Evolutionary conservation across 2,888 invertebrate genomes (phyloP).

Genomic region (Anthrax anthrax): DNA sequence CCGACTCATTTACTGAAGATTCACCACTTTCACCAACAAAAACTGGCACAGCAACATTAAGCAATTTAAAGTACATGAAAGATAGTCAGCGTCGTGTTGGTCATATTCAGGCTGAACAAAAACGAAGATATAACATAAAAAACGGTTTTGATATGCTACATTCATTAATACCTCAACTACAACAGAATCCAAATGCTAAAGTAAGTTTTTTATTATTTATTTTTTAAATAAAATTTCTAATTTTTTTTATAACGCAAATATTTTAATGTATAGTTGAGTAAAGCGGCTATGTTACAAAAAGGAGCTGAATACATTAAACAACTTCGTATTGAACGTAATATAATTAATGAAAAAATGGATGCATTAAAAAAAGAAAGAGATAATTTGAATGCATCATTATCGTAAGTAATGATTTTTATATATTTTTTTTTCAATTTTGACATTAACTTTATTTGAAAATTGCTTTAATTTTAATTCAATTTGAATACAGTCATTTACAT

Average conservation of each 20-base stretch:
- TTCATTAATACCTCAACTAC: slow-evolving; percentile 79
- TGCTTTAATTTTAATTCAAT: too few relatives aligned
- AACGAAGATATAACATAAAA: slow-evolving; percentile 88
- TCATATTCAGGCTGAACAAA: slow-evolving; percentile 92
- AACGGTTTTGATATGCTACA: slow-evolving; percentile 91
- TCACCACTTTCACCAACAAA: slow-evolving; percentile 46
- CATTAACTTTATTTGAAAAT: too few relatives aligned
- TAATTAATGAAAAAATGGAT: slow-evolving; percentile 83
- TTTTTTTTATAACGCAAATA: too few relatives aligned
- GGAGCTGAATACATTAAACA: slow-evolving; percentile 91
- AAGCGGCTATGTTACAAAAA: slow-evolving; percentile 93
- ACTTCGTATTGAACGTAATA: slow-evolving; percentile 68
- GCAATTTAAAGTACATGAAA: slow-evolving; percentile 35
- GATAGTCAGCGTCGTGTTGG: slow-evolving; percentile 64
- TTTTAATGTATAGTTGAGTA: slow-evolving; percentile 50
- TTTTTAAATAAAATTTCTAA: background rate
- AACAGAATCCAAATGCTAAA: slow-evolving; percentile 80
- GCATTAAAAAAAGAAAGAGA: slow-evolving; percentile 78
- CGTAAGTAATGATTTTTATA: slow-evolving; percentile 38
- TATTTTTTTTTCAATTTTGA: background rate
- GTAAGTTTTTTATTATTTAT: slow-evolving; percentile 28
- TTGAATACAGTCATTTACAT: slow-evolving; percentile 82
- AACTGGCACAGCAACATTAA: slow-evolving; percentile 25
- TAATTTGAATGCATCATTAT: slow-evolving; percentile 75
- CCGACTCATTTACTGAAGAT: slow-evolving; percentile 32